A percentile compares a stretch with the other conserved stretches of the same genome.
These are phyloP conservation scores for Agrotis clavis DNA, from an alignment of 2,888 invertebrate species.

Conservation along the genomic window DNA sequence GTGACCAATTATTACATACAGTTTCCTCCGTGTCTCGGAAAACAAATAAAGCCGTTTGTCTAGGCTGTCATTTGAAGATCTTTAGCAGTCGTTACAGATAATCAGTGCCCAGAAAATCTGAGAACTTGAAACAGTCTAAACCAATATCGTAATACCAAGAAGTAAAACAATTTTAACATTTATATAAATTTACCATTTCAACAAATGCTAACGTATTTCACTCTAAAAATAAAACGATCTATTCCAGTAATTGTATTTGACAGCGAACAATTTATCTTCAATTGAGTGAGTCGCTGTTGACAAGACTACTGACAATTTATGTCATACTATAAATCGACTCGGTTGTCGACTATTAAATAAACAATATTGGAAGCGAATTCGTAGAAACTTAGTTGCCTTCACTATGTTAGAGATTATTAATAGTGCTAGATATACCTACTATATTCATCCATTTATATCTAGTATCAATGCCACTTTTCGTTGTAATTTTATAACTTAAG, in stretches of 20 bases:
- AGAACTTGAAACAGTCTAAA: background rate
- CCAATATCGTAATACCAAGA: background rate
- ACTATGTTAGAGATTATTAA: too few species aligned
- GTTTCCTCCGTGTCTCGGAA: too few species aligned
- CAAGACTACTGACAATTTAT: constrained; percentile 32
- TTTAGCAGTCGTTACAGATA: background rate
- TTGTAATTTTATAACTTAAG: too few species aligned
- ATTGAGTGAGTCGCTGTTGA: constrained; percentile 38
- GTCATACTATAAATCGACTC: constrained; percentile 24
- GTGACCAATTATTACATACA: too few species aligned
- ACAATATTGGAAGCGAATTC: constrained; percentile 16
- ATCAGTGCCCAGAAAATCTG: background rate
- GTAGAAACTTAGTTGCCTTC: constrained; percentile 10
- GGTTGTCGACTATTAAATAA: constrained; percentile 14
- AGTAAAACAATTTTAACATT: constrained; percentile 1
- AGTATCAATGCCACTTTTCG: too few species aligned
- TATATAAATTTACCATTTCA: constrained; percentile 2
- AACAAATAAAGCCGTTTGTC: background rate
- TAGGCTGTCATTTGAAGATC: background rate
- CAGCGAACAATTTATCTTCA: constrained; percentile 55
- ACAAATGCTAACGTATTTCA: constrained; percentile 4
- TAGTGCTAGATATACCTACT: too few species aligned
- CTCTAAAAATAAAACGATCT: constrained; percentile 46
- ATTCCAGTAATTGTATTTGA: constrained; percentile 55
- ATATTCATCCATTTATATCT: too few species aligned